Evolutionary conservation across 2,888 invertebrate genomes (phyloP).

Genomic region (Metallyticus violacea): DNA sequence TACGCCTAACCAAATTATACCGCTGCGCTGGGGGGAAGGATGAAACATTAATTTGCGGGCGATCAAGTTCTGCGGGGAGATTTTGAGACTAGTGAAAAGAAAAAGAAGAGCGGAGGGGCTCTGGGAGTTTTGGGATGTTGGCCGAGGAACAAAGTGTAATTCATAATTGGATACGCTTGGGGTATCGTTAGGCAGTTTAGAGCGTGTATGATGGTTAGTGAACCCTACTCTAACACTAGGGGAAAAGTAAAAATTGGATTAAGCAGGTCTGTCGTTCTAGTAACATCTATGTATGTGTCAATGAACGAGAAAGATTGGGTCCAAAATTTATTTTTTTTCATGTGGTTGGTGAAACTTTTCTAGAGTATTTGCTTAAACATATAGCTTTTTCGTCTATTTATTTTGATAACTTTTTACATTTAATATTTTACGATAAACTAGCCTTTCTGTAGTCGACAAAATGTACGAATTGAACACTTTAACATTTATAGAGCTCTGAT

Average conservation of each 20-base stretch:
- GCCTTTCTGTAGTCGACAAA: too few relatives aligned
- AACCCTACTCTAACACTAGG: not conserved
- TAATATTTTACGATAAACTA: too few relatives aligned
- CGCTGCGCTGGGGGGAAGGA: not conserved
- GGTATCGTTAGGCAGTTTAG: not conserved
- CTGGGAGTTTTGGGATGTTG: too few relatives aligned
- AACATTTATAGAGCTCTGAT: too few relatives aligned
- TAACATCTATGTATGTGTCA: not conserved
- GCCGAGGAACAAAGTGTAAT: not conserved
- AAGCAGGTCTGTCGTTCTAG: not conserved
- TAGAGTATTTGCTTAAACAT: too few relatives aligned
- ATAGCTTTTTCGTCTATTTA: too few relatives aligned
- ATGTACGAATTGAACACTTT: too few relatives aligned
- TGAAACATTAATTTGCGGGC: conserved; percentile 4
- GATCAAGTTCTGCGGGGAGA: not conserved
- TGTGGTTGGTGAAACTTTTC: too few relatives aligned
- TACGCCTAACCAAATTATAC: not conserved
- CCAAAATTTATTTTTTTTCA: too few relatives aligned
- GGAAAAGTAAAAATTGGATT: not conserved
- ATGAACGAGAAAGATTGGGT: not conserved
- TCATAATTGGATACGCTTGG: conserved; percentile 17
- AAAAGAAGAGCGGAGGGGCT: not conserved
- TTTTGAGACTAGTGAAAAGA: not conserved
- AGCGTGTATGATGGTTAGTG: not conserved
- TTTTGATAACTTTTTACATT: too few relatives aligned